These are phyloP conservation scores for Antrozous pallidus DNA, from an alignment of 2,797 vertebrate genomes.

Conservation along the genomic window DNA sequence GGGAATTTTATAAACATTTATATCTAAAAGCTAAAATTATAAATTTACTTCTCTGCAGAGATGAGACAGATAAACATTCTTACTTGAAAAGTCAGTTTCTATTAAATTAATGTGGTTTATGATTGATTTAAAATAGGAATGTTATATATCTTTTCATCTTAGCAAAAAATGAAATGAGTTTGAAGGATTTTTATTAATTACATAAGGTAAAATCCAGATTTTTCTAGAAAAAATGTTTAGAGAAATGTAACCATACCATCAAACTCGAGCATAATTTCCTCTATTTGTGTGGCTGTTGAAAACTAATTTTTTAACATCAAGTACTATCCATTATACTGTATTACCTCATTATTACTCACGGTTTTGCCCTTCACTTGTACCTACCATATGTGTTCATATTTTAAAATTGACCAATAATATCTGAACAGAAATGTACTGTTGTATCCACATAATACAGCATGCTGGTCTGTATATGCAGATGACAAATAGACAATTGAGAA, in stretches of 20 bases:
- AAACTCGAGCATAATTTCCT: neutral
- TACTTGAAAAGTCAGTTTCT: constrained; percentile 10
- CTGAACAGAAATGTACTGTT: neutral
- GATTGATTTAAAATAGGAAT: constrained; percentile 41
- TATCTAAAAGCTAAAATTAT: constrained; percentile 19
- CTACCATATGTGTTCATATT: neutral
- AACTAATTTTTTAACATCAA: neutral
- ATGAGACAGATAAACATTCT: neutral
- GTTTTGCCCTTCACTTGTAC: neutral
- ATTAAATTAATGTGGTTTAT: constrained; percentile 14
- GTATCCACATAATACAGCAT: neutral
- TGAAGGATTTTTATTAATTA: constrained; percentile 31
- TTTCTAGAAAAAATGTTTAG: constrained; percentile 7
- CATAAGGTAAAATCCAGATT: neutral
- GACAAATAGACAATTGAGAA: neutral
- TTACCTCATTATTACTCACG: neutral
- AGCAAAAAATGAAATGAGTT: constrained; percentile 31
- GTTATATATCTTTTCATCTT: neutral
- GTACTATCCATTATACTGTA: neutral
- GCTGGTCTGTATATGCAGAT: neutral
- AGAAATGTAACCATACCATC: neutral
- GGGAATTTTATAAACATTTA: neutral
- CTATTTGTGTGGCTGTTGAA: neutral
- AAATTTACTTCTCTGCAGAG: neutral
- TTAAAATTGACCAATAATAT: neutral